These are phyloP conservation scores for Pseudochromis fuscus DNA, from an alignment of 2,797 vertebrate genomes.

Conservation along the genomic window DNA sequence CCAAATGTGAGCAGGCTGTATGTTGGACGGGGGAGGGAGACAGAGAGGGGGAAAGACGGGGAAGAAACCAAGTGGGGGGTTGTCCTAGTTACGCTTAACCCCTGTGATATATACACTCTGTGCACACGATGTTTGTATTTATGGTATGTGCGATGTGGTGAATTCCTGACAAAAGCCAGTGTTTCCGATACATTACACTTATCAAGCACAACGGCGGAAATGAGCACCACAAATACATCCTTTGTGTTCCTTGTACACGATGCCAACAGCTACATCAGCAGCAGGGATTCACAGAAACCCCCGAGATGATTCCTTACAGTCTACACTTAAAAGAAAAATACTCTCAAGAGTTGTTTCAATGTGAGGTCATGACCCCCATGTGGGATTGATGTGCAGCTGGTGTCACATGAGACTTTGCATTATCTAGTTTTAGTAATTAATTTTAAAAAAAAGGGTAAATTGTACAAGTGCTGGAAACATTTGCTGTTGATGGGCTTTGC, in stretches of 20 bases:
- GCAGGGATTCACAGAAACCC: conserved; percentile 6
- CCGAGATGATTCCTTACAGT: conserved; percentile 36
- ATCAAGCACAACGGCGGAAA: conserved; percentile 14
- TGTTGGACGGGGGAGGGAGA: conserved; percentile 12
- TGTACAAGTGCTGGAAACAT: too few relatives aligned
- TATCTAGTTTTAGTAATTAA: too few relatives aligned
- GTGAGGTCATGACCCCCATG: not conserved
- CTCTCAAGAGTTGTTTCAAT: not conserved
- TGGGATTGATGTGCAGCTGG: not conserved
- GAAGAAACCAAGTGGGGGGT: conserved; percentile 8
- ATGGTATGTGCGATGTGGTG: conserved; percentile 29
- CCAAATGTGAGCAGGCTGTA: conserved; percentile 47
- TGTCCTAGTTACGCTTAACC: conserved; percentile 53
- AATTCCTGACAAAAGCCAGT: conserved; percentile 45
- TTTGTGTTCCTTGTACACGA: conserved; percentile 38
- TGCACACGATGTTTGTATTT: conserved; percentile 34
- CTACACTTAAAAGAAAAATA: conserved; percentile 7
- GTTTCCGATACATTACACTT: conserved; percentile 33
- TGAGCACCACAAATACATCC: conserved; percentile 18
- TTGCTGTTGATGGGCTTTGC: too few relatives aligned
- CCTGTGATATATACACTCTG: conserved; percentile 14
- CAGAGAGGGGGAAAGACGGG: conserved; percentile 11
- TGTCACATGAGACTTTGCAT: not conserved
- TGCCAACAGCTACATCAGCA: conserved; percentile 12
- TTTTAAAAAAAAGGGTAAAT: too few relatives aligned